Evolutionary conservation across 2,797 vertebrate species (phyloP).

Genomic region (Peromyscus attwateri): DNA sequence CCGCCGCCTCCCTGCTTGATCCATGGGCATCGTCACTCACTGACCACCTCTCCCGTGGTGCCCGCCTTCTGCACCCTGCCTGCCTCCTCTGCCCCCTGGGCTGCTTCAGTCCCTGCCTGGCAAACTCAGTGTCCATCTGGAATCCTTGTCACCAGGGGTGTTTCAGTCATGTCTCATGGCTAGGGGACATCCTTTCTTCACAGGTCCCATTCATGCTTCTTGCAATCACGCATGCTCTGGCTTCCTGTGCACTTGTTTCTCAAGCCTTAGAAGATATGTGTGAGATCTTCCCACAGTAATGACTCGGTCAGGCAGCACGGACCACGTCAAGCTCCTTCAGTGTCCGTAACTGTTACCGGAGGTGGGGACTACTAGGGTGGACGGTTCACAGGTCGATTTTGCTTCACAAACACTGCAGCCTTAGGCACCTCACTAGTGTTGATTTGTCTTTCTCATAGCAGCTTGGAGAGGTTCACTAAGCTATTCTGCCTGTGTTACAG

Average conservation of each 20-base stretch:
- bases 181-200: background rate
- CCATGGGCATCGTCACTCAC: too few species aligned
- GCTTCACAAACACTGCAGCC: background rate
- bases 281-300: background rate
- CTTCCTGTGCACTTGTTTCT: background rate
- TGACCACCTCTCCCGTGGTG: too few species aligned
- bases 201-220: background rate
- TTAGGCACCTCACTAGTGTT: background rate
- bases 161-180: background rate
- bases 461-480: background rate
- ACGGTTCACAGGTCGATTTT: background rate
- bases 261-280: background rate
- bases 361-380: background rate
- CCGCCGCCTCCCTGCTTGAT: background rate
- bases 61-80: rapidly evolving
- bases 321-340: background rate
- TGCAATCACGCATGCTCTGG: background rate
- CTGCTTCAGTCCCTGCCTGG: background rate
- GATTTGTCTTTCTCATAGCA: background rate
- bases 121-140: background rate
- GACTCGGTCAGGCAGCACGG: background rate
- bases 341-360: background rate
- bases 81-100: background rate
- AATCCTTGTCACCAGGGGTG: background rate
- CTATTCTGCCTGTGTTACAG: background rate